Conservation (phyloP, 2,888 invertebrate genomes). For the Diadromus collaris region DNA sequence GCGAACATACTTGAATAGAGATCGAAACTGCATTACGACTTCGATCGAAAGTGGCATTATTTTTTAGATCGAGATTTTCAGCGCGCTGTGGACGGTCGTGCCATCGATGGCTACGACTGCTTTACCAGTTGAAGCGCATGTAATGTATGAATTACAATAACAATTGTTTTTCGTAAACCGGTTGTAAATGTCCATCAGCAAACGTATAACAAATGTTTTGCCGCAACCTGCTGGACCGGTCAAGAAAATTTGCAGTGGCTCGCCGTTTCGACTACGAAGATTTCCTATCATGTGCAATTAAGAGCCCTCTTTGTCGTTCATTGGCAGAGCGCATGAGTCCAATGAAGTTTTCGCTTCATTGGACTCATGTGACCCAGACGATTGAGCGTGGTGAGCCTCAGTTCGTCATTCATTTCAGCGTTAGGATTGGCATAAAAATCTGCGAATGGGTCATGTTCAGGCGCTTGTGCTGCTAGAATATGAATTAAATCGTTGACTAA, state of each 20-base stretch:
- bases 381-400: constrained; percentile 64
- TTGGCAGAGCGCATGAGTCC: constrained; percentile 64
- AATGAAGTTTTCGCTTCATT: constrained; percentile 59
- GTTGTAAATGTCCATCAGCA: constrained; percentile 79
- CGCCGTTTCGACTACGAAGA: background rate
- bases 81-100: constrained; percentile 67
- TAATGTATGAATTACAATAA: constrained; percentile 75
- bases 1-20: constrained; percentile 10
- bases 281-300: constrained; percentile 52
- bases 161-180: constrained; percentile 73
- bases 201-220: no score
- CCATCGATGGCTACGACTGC: constrained; percentile 71
- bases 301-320: constrained; percentile 58
- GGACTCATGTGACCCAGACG: constrained; percentile 64
- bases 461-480: constrained; percentile 39
- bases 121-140: constrained; percentile 71
- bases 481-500: constrained; percentile 71
- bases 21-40: background rate
- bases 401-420: constrained; percentile 62
- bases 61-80: constrained; percentile 26
- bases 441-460: constrained; percentile 63
- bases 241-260: constrained; percentile 62
- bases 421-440: constrained; percentile 63
- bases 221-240: constrained; percentile 74
- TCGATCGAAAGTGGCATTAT: background rate